A percentile compares a stretch with the other conserved stretches of the same genome.
Conservation (phyloP, 30 jellyfish, hydroid and myxozoan species). For the Cassiopea xamachana region DNA sequence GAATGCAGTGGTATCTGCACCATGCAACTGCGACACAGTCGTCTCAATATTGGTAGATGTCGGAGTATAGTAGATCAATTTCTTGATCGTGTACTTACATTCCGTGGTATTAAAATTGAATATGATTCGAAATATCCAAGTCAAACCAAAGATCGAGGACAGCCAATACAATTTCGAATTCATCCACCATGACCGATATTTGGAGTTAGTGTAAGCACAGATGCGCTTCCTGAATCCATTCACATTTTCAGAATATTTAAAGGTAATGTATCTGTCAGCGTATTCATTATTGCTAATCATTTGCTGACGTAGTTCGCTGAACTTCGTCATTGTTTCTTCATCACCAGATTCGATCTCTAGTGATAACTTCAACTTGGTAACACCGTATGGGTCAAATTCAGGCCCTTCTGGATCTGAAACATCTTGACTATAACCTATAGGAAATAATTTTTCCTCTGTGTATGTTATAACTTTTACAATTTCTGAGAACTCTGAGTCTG, state of each 20-base stretch:
- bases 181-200: constrained; percentile 58
- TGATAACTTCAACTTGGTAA: constrained; percentile 53
- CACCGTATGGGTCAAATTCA: constrained; percentile 13
- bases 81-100: constrained; percentile 39
- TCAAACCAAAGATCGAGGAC: constrained; percentile 25
- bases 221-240: constrained; percentile 64
- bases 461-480: constrained; percentile 52
- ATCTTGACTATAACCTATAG: constrained; percentile 31
- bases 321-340: constrained; percentile 42
- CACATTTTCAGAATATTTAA: constrained; percentile 12
- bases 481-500: constrained; percentile 48
- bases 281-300: constrained; percentile 38
- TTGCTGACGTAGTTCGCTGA: constrained; percentile 15
- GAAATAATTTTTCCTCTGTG: constrained; percentile 47
- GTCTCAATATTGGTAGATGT: not conserved
- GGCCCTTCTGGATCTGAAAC: constrained; percentile 52
- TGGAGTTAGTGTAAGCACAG: constrained; percentile 57
- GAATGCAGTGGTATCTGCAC: not conserved
- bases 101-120: constrained; percentile 46
- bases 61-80: constrained; percentile 2
- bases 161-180: constrained; percentile 37
- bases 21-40: not conserved
- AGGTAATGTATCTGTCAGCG: constrained; percentile 46
- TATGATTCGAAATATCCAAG: constrained; percentile 58
- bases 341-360: constrained; percentile 58